Evolutionary conservation across 2,113 vertebrate species (phyloP), one percentile per base, ranked within the genome.

Genomic region (Pterophyllum scalare): DNA sequence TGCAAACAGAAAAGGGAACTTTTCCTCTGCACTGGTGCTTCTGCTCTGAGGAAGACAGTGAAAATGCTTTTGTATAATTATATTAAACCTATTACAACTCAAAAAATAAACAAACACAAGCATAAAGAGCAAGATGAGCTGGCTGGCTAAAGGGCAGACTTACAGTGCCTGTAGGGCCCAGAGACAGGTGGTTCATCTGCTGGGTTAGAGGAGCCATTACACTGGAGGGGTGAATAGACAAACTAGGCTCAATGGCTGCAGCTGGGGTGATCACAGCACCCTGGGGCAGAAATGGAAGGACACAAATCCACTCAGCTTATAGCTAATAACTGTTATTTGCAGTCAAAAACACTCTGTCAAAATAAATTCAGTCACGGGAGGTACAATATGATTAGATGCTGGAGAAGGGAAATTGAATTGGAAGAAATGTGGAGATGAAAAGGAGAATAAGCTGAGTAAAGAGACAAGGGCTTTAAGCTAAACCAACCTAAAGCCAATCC

Each of bases 181-280:
- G 93, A n/a, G 98, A 99, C 95, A 99, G 95, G 88, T 99, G 98
- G 93, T 97, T 99, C 97, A 99, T 99, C 96, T 99, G 98, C 93
- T 99, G 98, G 89, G 97, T 96, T 92, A 99, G 96, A 87, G 98
- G 97, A 85, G 97, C 97, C 97, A 99, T 99, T 95, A 99, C 97
- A 95, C 97, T 97, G 84, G 97, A 96, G 88, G 97, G 97, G 96
- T 99, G 98, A 94, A 99, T 97, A 95, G 98, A 98, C 96, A 99
- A 97, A 89, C 97, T 97, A 93, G 98, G 98, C 95, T 99, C 98
- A 95, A 99, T 98, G 91, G 98, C 95, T 78, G 94, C 54, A 14
- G 93, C 85, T 28, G 98, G 98, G 56, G 97, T 98, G 92, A 99
- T 97, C 96, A 99, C 97, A 97, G 98, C 97, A 96, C 98, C 98